Conservation (phyloP, 2,888 invertebrate genomes). For the Dyspetes luteomarginatus region DNA sequence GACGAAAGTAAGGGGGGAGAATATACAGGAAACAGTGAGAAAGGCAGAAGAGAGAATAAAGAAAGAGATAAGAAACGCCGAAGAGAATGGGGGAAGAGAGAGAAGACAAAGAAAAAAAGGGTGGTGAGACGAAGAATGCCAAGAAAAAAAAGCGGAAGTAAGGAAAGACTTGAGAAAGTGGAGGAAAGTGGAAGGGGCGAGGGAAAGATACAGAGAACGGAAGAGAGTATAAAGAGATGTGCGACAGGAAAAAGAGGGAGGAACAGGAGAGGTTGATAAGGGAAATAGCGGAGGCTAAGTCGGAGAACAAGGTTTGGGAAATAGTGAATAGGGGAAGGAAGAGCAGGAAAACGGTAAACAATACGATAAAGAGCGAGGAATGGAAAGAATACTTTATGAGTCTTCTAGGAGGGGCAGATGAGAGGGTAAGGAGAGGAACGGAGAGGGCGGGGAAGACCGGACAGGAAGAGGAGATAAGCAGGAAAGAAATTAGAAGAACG, state of each 20-base stretch:
- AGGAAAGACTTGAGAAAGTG: neutral
- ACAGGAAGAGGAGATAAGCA: neutral
- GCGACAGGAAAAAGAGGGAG: neutral
- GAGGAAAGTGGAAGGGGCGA: neutral
- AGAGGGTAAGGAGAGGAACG: neutral
- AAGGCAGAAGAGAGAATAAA: neutral
- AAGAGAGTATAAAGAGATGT: neutral
- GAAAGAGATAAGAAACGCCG: neutral
- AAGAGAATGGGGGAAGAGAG: neutral
- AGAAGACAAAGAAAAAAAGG: neutral
- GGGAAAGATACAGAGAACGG: neutral
- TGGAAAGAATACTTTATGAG: slow-evolving; percentile 2
- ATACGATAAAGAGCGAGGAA: neutral
- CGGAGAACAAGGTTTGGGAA: neutral
- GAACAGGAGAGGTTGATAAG: neutral
- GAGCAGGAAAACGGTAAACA: neutral
- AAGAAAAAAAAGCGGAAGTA: neutral
- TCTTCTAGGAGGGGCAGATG: neutral
- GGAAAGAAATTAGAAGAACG: neutral
- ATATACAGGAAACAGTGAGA: neutral
- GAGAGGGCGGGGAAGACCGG: neutral
- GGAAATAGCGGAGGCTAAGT: neutral
- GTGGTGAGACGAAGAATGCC: slow-evolving; percentile 9
- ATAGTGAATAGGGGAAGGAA: slow-evolving; percentile 1
- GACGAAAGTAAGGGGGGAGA: neutral